These are phyloP conservation scores for Semaprochilodus insignis DNA, from an alignment of 2,797 vertebrate genomes.

Conservation along the genomic window DNA sequence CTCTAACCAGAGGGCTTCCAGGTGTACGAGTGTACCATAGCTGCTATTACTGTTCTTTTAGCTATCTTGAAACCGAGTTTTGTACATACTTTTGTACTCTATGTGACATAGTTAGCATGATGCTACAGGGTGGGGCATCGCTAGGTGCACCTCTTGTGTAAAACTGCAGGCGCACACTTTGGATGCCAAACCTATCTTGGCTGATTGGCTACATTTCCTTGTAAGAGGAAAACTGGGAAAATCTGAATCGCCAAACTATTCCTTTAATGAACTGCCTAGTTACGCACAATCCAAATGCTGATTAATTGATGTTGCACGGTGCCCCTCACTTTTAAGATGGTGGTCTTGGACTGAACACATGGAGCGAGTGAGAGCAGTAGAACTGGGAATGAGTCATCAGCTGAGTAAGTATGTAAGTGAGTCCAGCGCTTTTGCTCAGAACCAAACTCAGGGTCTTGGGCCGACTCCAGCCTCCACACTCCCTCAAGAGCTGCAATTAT, in stretches of 20 bases:
- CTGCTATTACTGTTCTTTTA: too few relatives aligned
- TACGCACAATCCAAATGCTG: neutral
- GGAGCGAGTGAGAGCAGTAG: neutral
- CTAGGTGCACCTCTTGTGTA: neutral
- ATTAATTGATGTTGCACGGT: neutral
- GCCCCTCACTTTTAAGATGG: neutral
- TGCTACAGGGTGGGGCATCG: neutral
- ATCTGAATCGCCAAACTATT: neutral
- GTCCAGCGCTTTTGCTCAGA: slow-evolving; percentile 10
- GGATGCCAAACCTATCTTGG: neutral
- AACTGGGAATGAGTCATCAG: neutral
- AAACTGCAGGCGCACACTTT: neutral
- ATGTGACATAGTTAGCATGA: neutral
- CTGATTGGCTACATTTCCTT: neutral
- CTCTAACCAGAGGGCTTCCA: too few relatives aligned
- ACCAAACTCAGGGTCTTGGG: slow-evolving; percentile 19
- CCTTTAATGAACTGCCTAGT: neutral
- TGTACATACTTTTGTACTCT: neutral
- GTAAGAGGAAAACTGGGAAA: neutral
- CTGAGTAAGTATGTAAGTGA: neutral
- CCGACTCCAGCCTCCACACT: slow-evolving; percentile 22
- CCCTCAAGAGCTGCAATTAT: slow-evolving; percentile 50
- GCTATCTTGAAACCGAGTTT: neutral
- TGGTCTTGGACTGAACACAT: neutral
- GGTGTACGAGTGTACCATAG: too few relatives aligned